Evolutionary conservation across 1,140 invertebrate species (phyloP).

Genomic region (Ostrea denselamellosa): DNA sequence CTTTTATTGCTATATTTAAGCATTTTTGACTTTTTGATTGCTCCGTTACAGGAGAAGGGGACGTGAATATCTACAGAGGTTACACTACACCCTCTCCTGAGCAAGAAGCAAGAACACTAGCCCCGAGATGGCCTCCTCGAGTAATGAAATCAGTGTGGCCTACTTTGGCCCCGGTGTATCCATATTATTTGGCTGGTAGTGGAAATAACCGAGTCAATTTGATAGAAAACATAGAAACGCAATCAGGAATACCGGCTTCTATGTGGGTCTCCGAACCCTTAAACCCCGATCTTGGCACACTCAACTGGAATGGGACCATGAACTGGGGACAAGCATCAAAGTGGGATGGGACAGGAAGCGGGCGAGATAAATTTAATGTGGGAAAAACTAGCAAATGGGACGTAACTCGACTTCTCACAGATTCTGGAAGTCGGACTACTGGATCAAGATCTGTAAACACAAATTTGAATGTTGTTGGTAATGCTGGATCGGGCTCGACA

Average conservation of each 20-base stretch:
- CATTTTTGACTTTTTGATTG: background rate
- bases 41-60: slow-evolving; percentile 25
- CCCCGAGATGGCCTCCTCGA: slow-evolving; percentile 15
- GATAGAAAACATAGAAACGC: slow-evolving; percentile 35
- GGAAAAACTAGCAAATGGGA: background rate
- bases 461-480: background rate
- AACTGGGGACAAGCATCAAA: background rate
- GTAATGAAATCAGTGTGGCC: slow-evolving; percentile 12
- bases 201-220: background rate
- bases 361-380: slow-evolving; percentile 6
- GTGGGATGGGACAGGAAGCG: background rate
- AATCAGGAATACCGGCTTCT: background rate
- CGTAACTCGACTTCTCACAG: background rate
- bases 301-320: background rate
- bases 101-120: slow-evolving; percentile 25
- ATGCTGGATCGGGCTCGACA: background rate
- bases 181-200: slow-evolving; percentile 30
- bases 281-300: background rate
- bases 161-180: slow-evolving; percentile 35
- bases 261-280: slow-evolving; percentile 18
- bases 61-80: slow-evolving; percentile 24
- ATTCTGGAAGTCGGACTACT: background rate
- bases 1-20: no score
- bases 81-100: slow-evolving; percentile 40
- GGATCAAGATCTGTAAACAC: background rate